Conservation (phyloP, 92 coral and sea anemone species). For the Montipora capitata region DNA sequence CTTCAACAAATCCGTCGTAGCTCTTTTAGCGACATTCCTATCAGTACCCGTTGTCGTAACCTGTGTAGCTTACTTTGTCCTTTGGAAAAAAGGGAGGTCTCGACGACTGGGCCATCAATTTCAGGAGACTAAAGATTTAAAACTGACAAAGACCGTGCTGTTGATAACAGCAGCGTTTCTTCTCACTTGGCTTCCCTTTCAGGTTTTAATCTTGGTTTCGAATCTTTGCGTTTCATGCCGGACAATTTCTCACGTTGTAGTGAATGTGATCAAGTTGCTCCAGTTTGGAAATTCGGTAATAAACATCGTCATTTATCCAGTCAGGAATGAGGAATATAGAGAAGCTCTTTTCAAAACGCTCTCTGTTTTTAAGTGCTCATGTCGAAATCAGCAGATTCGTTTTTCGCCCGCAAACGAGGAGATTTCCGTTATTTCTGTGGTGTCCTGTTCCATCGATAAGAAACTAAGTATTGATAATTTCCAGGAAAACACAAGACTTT, state of each 20-base stretch:
- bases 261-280: conserved; percentile 8
- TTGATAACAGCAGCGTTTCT: conserved; percentile 17
- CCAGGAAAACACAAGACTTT: too few relatives aligned
- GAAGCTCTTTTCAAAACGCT: neutral
- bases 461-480: too few relatives aligned
- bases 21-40: neutral
- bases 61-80: neutral
- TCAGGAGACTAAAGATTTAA: neutral
- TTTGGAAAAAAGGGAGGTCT: neutral
- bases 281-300: conserved; percentile 32
- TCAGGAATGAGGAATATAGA: conserved; percentile 17
- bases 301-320: conserved; percentile 12
- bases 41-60: conserved; percentile 5
- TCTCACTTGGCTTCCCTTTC: conserved; percentile 30
- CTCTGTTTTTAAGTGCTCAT: neutral
- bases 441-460: too few relatives aligned
- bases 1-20: neutral
- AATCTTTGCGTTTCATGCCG: neutral
- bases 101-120: neutral
- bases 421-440: too few relatives aligned
- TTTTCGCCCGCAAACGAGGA: too few relatives aligned
- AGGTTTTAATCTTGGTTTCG: neutral
- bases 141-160: neutral
- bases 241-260: neutral
- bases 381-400: neutral